Evolutionary conservation across 2,888 invertebrate genomes (phyloP), one percentile per base, ranked within the genome.

Genomic region (Aproaerema taeniolella): DNA sequence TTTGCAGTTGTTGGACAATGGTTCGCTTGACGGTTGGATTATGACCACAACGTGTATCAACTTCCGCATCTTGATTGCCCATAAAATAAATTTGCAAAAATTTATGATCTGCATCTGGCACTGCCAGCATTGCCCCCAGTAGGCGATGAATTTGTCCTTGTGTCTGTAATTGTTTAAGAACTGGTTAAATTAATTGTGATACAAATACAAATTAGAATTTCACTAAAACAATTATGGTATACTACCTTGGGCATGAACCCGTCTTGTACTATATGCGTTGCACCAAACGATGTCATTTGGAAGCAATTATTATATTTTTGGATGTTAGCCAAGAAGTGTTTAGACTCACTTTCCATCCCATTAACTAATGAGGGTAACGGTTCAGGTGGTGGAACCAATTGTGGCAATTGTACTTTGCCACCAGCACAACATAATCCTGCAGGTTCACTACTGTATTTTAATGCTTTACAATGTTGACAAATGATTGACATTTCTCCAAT

Each of bases 31-130:
- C 16, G 5, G 38, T 32, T 38, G 15, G 33, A 37, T 37, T 42
- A 38, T 43, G 38, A 38, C 41, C 39, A 36, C 30, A 43, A 34
- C 41, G 39, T 32, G 35, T 31, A 38, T 38, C 32, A 40, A 35
- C 38, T 38, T 24, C 14, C 1, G 15, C 9, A n/a, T 54, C 47
- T 1, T 55, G 33, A n/a, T 46, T 10, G 13, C 12, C 24, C 1
- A 57, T 35, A 42, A 56, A 53, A 43, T 57, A 56, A 11, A 56
- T 52, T 42, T 57, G 52, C 1, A 53, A 31, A 48, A 52, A 54
- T 30, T 49, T 40, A 1, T 45, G 10, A 9, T 50, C 17, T 29
- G 24, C 28, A 3, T 39, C 35, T 39, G 45, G 39, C 41, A 41
- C 45, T 39, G 47, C 46, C 8, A 53, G 8, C 3, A 51, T 20